Percentiles rank a stretch among this genome's conserved stretches.
Conservation (phyloP, 2,888 invertebrate species). For the Zele albiditarsus region DNA sequence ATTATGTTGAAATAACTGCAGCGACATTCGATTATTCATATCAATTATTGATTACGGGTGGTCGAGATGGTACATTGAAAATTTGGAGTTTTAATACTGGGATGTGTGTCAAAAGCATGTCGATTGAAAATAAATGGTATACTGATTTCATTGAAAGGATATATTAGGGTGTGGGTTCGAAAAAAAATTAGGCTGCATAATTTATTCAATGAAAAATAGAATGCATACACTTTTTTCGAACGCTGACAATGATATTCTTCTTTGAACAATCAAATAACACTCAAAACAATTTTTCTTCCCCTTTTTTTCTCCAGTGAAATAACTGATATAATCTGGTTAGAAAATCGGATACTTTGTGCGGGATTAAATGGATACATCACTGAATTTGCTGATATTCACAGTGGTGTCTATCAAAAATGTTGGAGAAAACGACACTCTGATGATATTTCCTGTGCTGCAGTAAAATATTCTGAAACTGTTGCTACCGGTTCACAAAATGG, state of each 20-base stretch:
- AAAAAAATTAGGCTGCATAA: too few species aligned
- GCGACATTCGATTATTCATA: constrained; percentile 84
- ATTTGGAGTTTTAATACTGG: constrained; percentile 92
- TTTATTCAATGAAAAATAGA: too few species aligned
- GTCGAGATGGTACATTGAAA: constrained; percentile 84
- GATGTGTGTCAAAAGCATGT: constrained; percentile 81
- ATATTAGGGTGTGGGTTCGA: too few species aligned
- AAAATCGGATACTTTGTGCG: constrained; percentile 80
- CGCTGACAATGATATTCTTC: too few species aligned
- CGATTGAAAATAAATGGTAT: constrained; percentile 77
- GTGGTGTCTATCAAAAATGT: constrained; percentile 78
- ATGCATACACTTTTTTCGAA: too few species aligned
- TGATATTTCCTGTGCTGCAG: constrained; percentile 83
- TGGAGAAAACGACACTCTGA: constrained; percentile 85
- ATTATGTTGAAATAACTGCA: constrained; percentile 83
- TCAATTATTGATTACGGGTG: constrained; percentile 85
- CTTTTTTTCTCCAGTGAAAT: constrained; percentile 69
- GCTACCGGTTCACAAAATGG: constrained; percentile 87
- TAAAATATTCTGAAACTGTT: constrained; percentile 78
- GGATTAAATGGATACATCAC: constrained; percentile 86
- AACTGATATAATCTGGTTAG: constrained; percentile 75
- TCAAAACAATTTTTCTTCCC: not conserved
- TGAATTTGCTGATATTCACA: constrained; percentile 78
- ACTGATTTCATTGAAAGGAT: too few species aligned
- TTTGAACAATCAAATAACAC: not conserved